These are phyloP conservation scores for Grantiella picta DNA, from an alignment of 2,113 vertebrate species.

Conservation along the genomic window DNA sequence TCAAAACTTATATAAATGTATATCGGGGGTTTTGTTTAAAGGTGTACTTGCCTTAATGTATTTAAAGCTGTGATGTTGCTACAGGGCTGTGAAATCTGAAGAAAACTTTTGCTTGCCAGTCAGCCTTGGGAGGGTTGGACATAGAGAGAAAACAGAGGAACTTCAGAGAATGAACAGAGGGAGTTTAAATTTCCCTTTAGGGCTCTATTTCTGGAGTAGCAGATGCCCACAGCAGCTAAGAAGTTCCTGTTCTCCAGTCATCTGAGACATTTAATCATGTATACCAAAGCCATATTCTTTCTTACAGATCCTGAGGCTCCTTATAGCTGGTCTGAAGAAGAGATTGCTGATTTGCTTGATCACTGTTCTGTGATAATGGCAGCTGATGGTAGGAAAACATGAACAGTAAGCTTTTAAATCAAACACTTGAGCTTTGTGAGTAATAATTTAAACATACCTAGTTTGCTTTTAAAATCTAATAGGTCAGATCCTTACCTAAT, in stretches of 20 bases:
- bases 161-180: not conserved
- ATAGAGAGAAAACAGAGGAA: not conserved
- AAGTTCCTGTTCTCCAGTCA: not conserved
- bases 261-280: not conserved
- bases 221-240: not conserved
- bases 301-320: conserved; percentile 72
- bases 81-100: not conserved
- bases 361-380: conserved; percentile 84
- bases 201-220: not conserved
- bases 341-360: conserved; percentile 80
- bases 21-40: not conserved
- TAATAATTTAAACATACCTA: not conserved
- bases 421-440: not conserved
- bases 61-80: not conserved
- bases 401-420: not conserved
- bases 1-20: not conserved
- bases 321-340: conserved; percentile 89
- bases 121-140: not conserved
- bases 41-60: not conserved
- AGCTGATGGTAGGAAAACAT: conserved; percentile 80
- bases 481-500: not conserved
- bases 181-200: not conserved
- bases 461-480: not conserved
- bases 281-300: not conserved
- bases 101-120: not conserved